Evolutionary conservation across 1,140 invertebrate genomes (phyloP), one percentile per base, ranked within the genome.

Genomic region (Lordiphosa stackelbergi): DNA sequence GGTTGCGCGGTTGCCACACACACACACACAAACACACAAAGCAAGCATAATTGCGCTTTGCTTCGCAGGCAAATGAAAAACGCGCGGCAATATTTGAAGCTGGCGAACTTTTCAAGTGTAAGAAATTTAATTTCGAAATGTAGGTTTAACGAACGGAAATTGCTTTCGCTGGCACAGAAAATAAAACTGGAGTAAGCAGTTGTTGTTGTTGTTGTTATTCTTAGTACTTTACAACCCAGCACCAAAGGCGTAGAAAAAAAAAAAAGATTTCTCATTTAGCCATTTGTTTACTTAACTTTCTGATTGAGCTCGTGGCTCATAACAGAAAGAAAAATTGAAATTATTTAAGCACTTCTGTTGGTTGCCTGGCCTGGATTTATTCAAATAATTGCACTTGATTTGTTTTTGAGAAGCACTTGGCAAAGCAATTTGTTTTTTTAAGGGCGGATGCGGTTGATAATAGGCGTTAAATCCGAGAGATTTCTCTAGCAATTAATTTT

Each of bases 51-150:
- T 78, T 78, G 73, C 73, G 73, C 73, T 42, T 42, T 65, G 53
- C 28, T 31, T 46, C 41, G 28, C 53, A 54, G 53, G 62, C 74
- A 79, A 81, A 81, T 81, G 78, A 73, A 81, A 79, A 81, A 65
- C 62, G 66, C 47, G 40, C 46, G 38, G 49, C 63, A 70, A 81
- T 83, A 83, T 81, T 66, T 81, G 77, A 75, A 75, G 63, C 68
- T 53, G 47, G 71, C 75, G 42, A 83, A 77, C 77, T 81, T 81
- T 71, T 81, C 77, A 81, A 81, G 77, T 81, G 77, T 77, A 81
- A 81, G 79, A 81, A 81, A 81, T 81, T 77, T 83, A 81, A 81
- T 81, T 81, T 81, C 77, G 59, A 83, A 83, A 83, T 83, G 77
- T 77, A 81, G 77, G 77, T 81, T 81, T 81, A 83, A 81, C 77